Percentiles rank a stretch among this genome's conserved stretches.
Evolutionary conservation across 1,140 invertebrate genomes (phyloP).

Genomic region (Hyposmocoma kahamanoa): DNA sequence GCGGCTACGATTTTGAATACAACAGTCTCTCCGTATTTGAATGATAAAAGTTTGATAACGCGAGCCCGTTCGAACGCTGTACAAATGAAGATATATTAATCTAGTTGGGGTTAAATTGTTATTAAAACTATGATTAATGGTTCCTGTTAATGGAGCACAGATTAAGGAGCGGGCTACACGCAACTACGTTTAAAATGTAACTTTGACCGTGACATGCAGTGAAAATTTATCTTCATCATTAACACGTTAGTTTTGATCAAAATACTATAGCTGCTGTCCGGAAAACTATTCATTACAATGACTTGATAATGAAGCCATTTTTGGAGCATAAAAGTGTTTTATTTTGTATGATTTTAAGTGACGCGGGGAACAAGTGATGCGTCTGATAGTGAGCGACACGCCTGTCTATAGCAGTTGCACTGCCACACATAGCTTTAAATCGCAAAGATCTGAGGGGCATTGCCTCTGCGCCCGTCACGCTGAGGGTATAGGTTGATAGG

Average conservation of each 20-base stretch:
- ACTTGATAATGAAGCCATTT: no score
- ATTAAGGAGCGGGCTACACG: constrained; percentile 59
- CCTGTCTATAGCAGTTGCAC: no score
- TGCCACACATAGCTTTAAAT: no score
- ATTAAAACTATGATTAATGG: constrained; percentile 73
- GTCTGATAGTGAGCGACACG: no score
- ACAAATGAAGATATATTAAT: constrained; percentile 71
- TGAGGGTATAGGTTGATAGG: no score
- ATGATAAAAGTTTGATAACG: constrained; percentile 57
- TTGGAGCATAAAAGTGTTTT: no score
- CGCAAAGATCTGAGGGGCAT: no score
- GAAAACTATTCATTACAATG: constrained; percentile 12
- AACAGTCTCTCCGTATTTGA: constrained; percentile 41
- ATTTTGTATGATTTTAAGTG: no score
- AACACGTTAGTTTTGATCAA: constrained; percentile 46
- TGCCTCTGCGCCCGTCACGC: no score
- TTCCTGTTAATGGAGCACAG: constrained; percentile 57
- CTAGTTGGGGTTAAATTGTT: constrained; percentile 69
- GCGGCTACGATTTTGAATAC: constrained; percentile 46
- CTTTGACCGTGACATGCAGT: constrained; percentile 48
- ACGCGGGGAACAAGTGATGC: no score
- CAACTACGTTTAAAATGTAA: constrained; percentile 48
- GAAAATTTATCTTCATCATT: constrained; percentile 65
- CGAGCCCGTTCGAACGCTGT: constrained; percentile 35
- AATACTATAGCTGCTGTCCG: constrained; percentile 18